Evolutionary conservation across 2,113 vertebrate species (phyloP).

Genomic region (Mesembrinibis cayennensis): DNA sequence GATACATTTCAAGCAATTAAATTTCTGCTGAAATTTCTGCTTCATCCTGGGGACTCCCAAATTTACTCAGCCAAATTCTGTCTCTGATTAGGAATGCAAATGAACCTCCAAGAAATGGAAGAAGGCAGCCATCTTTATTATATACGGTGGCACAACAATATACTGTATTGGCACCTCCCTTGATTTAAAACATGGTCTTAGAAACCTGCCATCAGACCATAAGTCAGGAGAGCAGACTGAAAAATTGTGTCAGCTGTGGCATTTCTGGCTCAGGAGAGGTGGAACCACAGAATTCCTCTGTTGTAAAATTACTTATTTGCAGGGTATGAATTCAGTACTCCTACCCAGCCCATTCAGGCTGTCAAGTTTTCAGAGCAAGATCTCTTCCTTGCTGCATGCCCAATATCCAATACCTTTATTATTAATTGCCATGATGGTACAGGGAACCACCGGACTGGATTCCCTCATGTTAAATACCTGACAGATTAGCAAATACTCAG

Average conservation of each 20-base stretch:
- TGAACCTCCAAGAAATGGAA: not conserved
- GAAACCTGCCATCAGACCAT: not conserved
- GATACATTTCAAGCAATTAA: constrained; percentile 50
- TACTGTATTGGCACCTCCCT: not conserved
- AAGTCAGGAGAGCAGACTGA: not conserved
- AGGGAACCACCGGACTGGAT: not conserved
- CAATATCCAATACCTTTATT: not conserved
- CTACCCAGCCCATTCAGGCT: not conserved
- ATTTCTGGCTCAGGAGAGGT: not conserved
- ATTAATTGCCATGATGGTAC: not conserved
- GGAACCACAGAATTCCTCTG: not conserved
- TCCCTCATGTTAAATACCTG: not conserved
- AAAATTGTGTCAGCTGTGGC: not conserved
- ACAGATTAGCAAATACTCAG: not conserved
- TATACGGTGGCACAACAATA: not conserved
- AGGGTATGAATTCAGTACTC: not conserved
- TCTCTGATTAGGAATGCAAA: constrained; percentile 3
- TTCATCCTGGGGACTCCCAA: constrained; percentile 22
- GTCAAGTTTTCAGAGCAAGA: not conserved
- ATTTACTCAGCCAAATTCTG: constrained; percentile 31
- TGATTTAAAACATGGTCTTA: not conserved
- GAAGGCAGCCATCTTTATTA: not conserved
- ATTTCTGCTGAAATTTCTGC: constrained; percentile 37
- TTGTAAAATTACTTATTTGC: not conserved
- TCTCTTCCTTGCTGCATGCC: not conserved